These are phyloP conservation scores for Imbricaverruca yamaguchii DNA, from an alignment of 2,888 invertebrate species.

Conservation along the genomic window DNA sequence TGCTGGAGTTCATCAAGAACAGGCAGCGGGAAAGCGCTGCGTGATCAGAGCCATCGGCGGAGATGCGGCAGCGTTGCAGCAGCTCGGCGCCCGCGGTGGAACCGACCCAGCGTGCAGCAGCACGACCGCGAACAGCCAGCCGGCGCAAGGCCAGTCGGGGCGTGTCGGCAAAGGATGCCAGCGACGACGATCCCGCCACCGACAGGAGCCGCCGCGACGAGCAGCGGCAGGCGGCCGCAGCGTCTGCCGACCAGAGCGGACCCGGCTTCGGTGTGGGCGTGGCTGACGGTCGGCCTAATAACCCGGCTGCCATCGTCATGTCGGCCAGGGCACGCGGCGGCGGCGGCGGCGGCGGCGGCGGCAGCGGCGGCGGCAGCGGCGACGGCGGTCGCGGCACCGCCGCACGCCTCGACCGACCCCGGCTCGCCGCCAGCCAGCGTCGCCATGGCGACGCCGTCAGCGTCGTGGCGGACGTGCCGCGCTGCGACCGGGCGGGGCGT, in stretches of 20 bases:
- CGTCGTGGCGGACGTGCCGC: not conserved
- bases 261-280: conserved; percentile 11
- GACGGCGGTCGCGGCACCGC: no score
- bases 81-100: no score
- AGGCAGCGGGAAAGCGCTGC: not conserved
- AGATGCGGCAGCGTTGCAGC: conserved; percentile 12
- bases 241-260: not conserved
- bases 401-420: not conserved
- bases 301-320: conserved; percentile 1
- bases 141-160: not conserved
- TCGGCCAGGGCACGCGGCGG: not conserved
- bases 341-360: not conserved
- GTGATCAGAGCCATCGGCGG: not conserved
- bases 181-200: not conserved
- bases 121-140: not conserved
- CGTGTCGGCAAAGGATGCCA: not conserved
- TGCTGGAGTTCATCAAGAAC: not conserved
- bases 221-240: not conserved
- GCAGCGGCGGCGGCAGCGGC: no score
- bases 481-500: not conserved
- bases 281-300: conserved; percentile 5
- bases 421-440: not conserved
- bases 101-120: not conserved
- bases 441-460: not conserved
- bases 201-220: not conserved